Base-by-base conservation (phyloP, 1,140 invertebrate genomes). In the Solenopsis fugax region DNA sequence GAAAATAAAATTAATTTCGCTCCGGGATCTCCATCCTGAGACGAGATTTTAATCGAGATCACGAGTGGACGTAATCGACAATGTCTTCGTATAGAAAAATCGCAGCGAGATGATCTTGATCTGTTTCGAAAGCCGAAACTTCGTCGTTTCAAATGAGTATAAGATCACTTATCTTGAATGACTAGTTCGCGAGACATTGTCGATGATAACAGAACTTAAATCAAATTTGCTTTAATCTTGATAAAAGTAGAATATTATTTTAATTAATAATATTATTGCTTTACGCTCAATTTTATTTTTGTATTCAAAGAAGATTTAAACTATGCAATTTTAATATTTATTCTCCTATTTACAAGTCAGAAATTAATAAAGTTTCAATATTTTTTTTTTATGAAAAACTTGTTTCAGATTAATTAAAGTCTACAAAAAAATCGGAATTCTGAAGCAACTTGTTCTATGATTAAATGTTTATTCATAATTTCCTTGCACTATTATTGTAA, bases 351-450 rank as follows among this genome's bases (percentile, higher is more conserved):
- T 60, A 60, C 34, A 65, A 65, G 9, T 34, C 18, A 13, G n/a
- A 16, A 37, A 50, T 16, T 50, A 78, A 37, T n/a, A 62, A 62
- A 16, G 6, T 9, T 9, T 80, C 1, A 10, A 29, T 24, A 9
- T 58, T 18, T 48, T 48, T 48, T 48, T 69, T 60, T n/a, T 2
- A 12, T 16, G 21, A 77, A n/a, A 58, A 76, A 76, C 34, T 37
- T 54, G 24, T 12, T 12, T 50, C 5, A 72, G 21, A 34, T 52
- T 50, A 24, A 52, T 72, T 50, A 72, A 48, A 75, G 18, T 29
- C 7, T 21, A 5, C 58, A 60, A 60, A 76, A 54, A 21, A 21
- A n/a, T 21, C 6, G 12, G n/a, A 41, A 37, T 45, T 29, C 29
- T 24, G 12, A n/a, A 9, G 24, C 3, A 52, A 34, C 4, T 18